These are phyloP conservation scores for Fistularia tabacaria DNA, from an alignment of 2,797 vertebrate genomes.

Conservation along the genomic window DNA sequence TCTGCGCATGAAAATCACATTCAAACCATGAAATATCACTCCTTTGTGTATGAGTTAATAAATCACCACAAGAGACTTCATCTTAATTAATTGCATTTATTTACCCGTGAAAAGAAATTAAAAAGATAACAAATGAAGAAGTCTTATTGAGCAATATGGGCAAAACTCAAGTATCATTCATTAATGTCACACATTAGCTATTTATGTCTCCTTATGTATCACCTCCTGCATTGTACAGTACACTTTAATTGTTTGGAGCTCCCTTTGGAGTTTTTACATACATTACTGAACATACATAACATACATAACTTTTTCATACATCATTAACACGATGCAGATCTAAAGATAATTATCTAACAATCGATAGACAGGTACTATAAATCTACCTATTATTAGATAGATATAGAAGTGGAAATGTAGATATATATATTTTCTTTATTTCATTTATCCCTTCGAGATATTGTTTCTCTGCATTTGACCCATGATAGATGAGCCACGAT, in stretches of 20 bases:
- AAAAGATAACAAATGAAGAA: slow-evolving; percentile 7
- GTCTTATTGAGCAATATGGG: slow-evolving; percentile 8
- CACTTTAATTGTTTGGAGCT: slow-evolving; percentile 42
- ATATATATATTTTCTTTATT: too few species aligned
- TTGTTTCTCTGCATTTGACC: too few species aligned
- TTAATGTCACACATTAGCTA: slow-evolving; percentile 39
- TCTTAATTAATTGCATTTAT: slow-evolving; percentile 38
- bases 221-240: slow-evolving; percentile 36
- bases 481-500: too few species aligned
- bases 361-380: too few species aligned
- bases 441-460: too few species aligned
- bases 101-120: slow-evolving; percentile 18
- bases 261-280: slow-evolving; percentile 37
- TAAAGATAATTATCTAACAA: too few species aligned
- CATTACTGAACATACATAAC: slow-evolving; percentile 15
- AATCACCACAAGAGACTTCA: slow-evolving; percentile 10
- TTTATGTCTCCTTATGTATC: slow-evolving; percentile 50
- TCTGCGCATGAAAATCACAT: too few species aligned
- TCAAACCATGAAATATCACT: slow-evolving; percentile 1
- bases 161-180: slow-evolving; percentile 24
- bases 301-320: too few species aligned
- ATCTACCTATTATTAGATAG: too few species aligned
- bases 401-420: too few species aligned
- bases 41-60: slow-evolving; percentile 5
- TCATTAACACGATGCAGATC: too few species aligned